Evolutionary conservation across 92 coral and sea anemone genomes (phyloP), one percentile per base, ranked within the genome.

Genomic region (Epizoanthus fatuus): DNA sequence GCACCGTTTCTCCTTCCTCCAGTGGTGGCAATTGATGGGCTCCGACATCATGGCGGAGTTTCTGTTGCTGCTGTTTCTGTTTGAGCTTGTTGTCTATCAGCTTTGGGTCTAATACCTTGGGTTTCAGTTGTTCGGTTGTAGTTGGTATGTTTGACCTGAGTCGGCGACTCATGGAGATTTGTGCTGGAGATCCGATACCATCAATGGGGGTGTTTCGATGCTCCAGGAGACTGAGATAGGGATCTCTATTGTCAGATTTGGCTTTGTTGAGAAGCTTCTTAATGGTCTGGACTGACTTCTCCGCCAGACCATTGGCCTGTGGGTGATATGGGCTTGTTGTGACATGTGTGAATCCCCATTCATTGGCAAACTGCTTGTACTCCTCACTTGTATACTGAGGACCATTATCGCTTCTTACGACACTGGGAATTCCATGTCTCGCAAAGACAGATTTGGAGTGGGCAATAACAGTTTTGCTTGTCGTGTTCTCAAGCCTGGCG

Each of bases 351-450:
- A 69, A 69, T 4, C 57, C 75, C 75, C 75, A 69, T 44, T 72
- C 14, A 3, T 42, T 62, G 9, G 87, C 45, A 54, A 84, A 72
- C 55, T 71, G 54, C 52, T 12, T 10, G 14, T 52, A 72, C 17
- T 55, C 81, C 0, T 25, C 39, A 38, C 57, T 44, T 39, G 81
- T 9, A 40, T 56, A 84, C 39, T 84, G 87, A 0, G 62, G 72
- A 13, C 81, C 80, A 70, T 39, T 84, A 81, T 90, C 92, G 45
- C 90, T 86, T 76, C 74, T 84, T 56, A 90, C 87, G 52, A 72
- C 89, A 4, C 77, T 45, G 38, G 96, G 91, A 15, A 93, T 87
- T n/a, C 94, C 92, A 60, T 87, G 94, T 84, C 88, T 71, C 11
- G 86, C 86, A 67, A 90, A 83, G 8, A 90, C 78, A 12, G 91